Percentiles rank a stretch among this genome's conserved stretches.
phyloP scores from a whole-genome alignment of 2,888 invertebrate genomes.

The Pristionchus exspectatus region DNA sequence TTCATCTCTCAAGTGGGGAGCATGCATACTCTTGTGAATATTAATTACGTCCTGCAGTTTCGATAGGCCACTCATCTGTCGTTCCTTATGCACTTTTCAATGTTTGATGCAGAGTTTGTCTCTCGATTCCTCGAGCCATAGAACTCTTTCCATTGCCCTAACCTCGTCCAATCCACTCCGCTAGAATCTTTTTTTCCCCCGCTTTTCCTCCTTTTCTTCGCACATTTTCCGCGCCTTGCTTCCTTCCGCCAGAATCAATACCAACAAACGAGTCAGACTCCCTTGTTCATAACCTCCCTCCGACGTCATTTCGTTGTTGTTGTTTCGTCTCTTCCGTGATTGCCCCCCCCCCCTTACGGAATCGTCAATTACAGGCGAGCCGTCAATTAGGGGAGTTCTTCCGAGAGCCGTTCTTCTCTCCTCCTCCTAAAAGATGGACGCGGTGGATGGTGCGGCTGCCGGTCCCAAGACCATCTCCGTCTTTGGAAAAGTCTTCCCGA shows the following conservation, averaged over 20 bases:
- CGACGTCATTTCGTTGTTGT: constrained; percentile 18
- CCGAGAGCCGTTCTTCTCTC: not conserved
- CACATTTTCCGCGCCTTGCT: not conserved
- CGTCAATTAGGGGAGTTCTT: constrained; percentile 28
- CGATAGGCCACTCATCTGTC: not conserved
- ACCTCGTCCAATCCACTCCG: not conserved
- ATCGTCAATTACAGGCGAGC: constrained; percentile 10
- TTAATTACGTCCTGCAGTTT: not conserved
- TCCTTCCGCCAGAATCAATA: constrained; percentile 34
- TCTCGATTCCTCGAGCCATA: not conserved
- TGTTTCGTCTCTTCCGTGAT: not conserved
- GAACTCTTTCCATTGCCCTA: not conserved
- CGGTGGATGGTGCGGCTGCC: constrained; percentile 36
- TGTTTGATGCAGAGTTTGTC: not conserved
- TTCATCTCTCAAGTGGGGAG: not conserved
- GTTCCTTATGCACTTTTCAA: not conserved
- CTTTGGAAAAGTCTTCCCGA: constrained; percentile 52
- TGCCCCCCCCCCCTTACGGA: not conserved
- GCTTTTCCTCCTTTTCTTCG: not conserved
- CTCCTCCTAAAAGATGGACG: constrained; percentile 32
- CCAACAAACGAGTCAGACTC: not conserved
- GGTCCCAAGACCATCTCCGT: constrained; percentile 42
- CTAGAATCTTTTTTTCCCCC: not conserved
- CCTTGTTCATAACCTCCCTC: constrained; percentile 17
- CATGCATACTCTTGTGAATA: not conserved